Percentiles rank a stretch among this genome's conserved stretches.
Conservation (phyloP, 2,113 vertebrate genomes). For the Lepisosteus osseus region DNA sequence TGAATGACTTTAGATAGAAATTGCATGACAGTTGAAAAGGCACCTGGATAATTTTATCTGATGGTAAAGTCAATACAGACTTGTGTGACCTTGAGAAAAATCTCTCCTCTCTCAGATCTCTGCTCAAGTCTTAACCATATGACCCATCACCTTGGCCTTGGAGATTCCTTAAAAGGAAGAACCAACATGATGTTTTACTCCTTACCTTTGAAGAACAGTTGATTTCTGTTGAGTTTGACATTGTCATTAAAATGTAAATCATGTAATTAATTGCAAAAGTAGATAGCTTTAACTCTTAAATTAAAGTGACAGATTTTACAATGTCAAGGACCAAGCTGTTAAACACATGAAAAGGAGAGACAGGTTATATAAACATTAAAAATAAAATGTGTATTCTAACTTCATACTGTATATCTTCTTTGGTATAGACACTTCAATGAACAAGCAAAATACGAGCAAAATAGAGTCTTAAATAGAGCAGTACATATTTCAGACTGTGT, state of each 20-base stretch:
- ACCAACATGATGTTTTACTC: neutral
- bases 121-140: conserved; percentile 12
- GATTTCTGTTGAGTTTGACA: neutral
- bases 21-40: conserved; percentile 16
- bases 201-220: neutral
- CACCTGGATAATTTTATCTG: conserved; percentile 33
- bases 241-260: conserved; percentile 23
- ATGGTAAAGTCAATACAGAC: conserved; percentile 39
- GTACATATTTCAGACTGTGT: too few species aligned
- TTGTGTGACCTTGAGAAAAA: conserved; percentile 30
- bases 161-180: neutral
- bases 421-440: too few species aligned
- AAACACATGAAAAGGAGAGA: too few species aligned
- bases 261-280: conserved; percentile 12
- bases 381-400: too few species aligned
- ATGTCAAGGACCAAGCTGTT: neutral
- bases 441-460: too few species aligned
- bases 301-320: neutral
- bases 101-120: conserved; percentile 1
- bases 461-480: too few species aligned
- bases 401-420: too few species aligned
- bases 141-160: neutral
- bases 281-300: neutral
- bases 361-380: too few species aligned
- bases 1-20: conserved; percentile 12